These are phyloP conservation scores for Callitettix versicolor DNA, from an alignment of 1,140 invertebrate genomes.

Conservation along the genomic window DNA sequence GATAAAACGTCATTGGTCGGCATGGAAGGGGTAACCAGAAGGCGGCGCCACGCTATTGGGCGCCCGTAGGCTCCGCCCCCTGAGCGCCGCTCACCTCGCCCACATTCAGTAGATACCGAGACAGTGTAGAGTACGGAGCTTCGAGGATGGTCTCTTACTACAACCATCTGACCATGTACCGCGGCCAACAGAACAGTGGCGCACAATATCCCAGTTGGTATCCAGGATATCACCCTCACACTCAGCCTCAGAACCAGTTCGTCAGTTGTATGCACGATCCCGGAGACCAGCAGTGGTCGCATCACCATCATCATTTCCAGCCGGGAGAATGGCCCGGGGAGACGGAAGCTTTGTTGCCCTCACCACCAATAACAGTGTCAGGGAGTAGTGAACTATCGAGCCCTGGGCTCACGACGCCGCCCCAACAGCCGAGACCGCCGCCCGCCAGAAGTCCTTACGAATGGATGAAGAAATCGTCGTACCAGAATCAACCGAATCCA, in stretches of 20 bases:
- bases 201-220: constrained; percentile 1
- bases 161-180: constrained; percentile 8
- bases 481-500: constrained; percentile 68
- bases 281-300: constrained; percentile 8
- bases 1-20: too few species aligned
- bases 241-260: constrained; percentile 19
- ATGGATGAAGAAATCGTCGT: constrained; percentile 82
- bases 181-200: not conserved
- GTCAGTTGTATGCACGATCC: constrained; percentile 23
- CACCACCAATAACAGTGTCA: constrained; percentile 10
- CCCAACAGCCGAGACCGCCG: constrained; percentile 37
- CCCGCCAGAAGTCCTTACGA: constrained; percentile 67
- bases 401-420: not conserved
- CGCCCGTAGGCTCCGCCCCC: too few species aligned
- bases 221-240: not conserved
- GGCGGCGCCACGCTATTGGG: too few species aligned
- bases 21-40: too few species aligned
- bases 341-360: constrained; percentile 10
- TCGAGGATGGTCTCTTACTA: not conserved
- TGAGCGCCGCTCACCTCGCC: too few species aligned
- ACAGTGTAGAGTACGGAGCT: too few species aligned
- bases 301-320: constrained; percentile 11
- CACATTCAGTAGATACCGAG: too few species aligned
- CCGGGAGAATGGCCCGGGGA: constrained; percentile 9
- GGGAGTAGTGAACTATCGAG: constrained; percentile 1